Evolutionary conservation across 2,113 vertebrate species (phyloP), one percentile per base, ranked within the genome.

Genomic region (Caracal caracal): DNA sequence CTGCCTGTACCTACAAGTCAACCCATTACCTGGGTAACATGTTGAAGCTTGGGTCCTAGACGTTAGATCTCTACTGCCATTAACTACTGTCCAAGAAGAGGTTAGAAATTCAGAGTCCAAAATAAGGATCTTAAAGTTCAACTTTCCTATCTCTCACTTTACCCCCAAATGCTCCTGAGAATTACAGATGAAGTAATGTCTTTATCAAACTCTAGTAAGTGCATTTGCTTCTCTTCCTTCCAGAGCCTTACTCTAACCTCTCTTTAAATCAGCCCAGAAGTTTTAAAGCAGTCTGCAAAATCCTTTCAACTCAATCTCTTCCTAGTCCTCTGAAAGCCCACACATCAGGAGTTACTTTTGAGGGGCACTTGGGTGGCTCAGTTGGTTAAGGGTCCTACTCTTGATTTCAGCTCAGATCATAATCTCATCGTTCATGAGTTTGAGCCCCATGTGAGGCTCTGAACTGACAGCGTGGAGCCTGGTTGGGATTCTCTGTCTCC

Each of bases 231-330:
- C 40, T 93, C 53, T 90, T 68, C 61, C 79, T 96, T 33, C 75
- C 63, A 92, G 75, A 94, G 35, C 10, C 47, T 93, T 70, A 35
- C 59, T 40, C 51, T 71, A 91, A 20, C 24, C 26, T 83, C 26
- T 79, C 71, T 93, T 16, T 88, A 87, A 78, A 56, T 85, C 51
- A 76, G 20, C 35, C 56, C 68, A 81, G 66, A 83, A 30, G 3
- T 88, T 93, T 79, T 88, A 84, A 93, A 96, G 49, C 24, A 88
- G 63, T 84, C 68, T 90, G 4, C 82, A 95, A 95, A 95, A 76
- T 70, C 33, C 15, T 94, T 85, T 95, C 49, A 92, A 51, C 33
- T 65, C 24, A 66, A 0, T 56, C 71, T 86, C 56, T 89, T 76
- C 19, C 47, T 43, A 70, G 40, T 78, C 35, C 43, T 81, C 65